A percentile compares a stretch with the other conserved stretches of the same genome.
Conservation (phyloP, 1,140 invertebrate genomes). For the Hyles euphorbiae region DNA sequence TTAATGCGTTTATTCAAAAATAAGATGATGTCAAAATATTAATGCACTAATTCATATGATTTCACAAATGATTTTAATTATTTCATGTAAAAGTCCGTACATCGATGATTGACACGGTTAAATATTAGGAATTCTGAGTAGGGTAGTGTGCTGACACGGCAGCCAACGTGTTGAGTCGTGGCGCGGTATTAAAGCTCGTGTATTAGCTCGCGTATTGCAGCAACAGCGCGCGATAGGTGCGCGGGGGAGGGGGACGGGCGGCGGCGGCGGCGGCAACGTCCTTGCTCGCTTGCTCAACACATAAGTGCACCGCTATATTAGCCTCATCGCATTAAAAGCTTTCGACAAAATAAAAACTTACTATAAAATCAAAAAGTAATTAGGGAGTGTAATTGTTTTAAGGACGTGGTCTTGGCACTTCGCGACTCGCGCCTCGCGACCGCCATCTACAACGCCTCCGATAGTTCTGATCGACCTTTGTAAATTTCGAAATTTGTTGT, state of each 20-base stretch:
- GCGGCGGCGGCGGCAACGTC: constrained; percentile 37
- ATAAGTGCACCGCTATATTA: constrained; percentile 54
- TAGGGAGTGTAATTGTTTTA: constrained; percentile 45
- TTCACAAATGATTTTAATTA: constrained; percentile 1
- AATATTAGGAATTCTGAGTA: no score
- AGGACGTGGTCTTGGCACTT: constrained; percentile 14
- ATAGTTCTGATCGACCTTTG: constrained; percentile 52
- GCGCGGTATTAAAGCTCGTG: not conserved
- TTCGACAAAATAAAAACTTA: constrained; percentile 32
- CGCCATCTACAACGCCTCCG: not conserved
- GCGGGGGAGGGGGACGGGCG: not conserved
- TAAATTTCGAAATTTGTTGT: constrained; percentile 19
- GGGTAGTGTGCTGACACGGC: no score
- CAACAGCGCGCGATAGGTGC: constrained; percentile 3
- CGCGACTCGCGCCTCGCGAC: constrained; percentile 16
- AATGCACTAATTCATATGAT: not conserved
- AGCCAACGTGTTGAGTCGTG: not conserved
- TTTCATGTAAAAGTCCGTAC: not conserved
- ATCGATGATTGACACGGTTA: not conserved
- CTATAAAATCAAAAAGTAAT: constrained; percentile 47
- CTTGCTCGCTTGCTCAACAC: constrained; percentile 61
- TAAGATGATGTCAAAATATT: not conserved
- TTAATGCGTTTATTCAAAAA: not conserved
- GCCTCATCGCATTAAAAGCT: constrained; percentile 62
- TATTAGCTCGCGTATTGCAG: not conserved